Conservation (phyloP, 2,797 vertebrate genomes). For the Anguilla pacifica region DNA sequence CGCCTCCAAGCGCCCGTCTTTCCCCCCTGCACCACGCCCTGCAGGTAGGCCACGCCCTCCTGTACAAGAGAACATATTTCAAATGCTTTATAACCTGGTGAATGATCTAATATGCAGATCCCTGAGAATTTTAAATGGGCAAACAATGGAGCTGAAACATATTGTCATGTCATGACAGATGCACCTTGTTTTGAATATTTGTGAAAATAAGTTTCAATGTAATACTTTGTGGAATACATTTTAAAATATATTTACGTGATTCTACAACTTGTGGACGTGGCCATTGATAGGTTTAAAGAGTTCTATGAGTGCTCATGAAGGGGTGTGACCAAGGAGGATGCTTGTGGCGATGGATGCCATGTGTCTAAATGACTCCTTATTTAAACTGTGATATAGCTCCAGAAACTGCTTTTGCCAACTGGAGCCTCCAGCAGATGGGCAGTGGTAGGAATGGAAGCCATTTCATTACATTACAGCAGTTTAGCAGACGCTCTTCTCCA, state of each 20-base stretch:
- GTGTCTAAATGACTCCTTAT: not conserved
- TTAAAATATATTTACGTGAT: not conserved
- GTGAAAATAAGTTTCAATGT: not conserved
- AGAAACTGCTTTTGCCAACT: not conserved
- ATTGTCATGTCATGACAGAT: too few species aligned
- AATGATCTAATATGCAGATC: too few species aligned
- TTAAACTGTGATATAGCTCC: not conserved
- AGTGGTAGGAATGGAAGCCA: not conserved
- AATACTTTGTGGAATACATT: not conserved
- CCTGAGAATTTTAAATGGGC: too few species aligned
- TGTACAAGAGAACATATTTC: too few species aligned
- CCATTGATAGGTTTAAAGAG: too few species aligned
- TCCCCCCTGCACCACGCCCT: constrained; percentile 69
- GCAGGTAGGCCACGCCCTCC: constrained; percentile 44
- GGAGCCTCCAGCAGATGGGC: not conserved
- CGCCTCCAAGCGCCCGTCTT: constrained; percentile 73
- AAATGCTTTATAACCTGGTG: too few species aligned
- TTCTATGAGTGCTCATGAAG: not conserved
- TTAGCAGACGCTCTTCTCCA: too few species aligned
- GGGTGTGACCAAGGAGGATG: not conserved
- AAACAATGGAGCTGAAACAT: too few species aligned
- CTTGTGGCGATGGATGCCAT: not conserved
- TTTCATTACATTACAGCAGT: too few species aligned
- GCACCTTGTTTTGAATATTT: too few species aligned
- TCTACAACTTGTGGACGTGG: not conserved